Evolutionary conservation across 2,797 vertebrate species (phyloP), one percentile per base, ranked within the genome.

Genomic region (Enoplosus armatus): DNA sequence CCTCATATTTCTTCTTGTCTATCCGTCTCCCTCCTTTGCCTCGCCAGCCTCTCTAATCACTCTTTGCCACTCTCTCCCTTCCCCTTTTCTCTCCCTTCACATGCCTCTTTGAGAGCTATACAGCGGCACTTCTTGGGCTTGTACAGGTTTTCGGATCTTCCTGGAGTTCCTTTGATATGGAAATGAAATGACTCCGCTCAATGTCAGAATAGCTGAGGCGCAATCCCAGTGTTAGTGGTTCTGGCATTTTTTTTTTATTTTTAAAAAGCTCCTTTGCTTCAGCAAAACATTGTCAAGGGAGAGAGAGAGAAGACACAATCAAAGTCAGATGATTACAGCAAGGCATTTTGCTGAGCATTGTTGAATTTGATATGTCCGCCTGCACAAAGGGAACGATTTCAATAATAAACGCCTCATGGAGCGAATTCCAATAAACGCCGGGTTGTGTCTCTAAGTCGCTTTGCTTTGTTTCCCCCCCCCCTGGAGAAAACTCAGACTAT

Each of bases 121-220:
- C 56, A 80, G 74, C n/a, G 20, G 62, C 18, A 26, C 24, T 69
- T 71, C 72, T 83, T 18, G 0, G 0, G 55, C 56, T 80, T 58
- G 61, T 56, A 70, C 65, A 72, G 78, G 69, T 84, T 90, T 88
- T 84, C 64, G 15, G 71, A 73, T 87, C 85, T 83, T 76, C 62
- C 70, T 31, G n/a, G 62, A 78, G 77, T 72, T 77, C 59, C 82
- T 94, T 94, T 93, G 88, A 94, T 90, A 90, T 94, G 90, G 86
- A 92, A 91, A 93, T 89, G 14, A 87, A 86, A 83, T 75, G 80
- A 89, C 79, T 89, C 70, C 47, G 71, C 76, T 91, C 79, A 77
- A 31, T 84, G 89, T 87, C 90, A 92, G 70, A 87, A 73, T 27
- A 53, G 85, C 80, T 73, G 64, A 87, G 68, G 61, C 75, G 67